Percentiles rank a stretch among this genome's conserved stretches.
These are phyloP conservation scores for Brachycybe producta DNA, from an alignment of 2,888 invertebrate genomes.

Conservation along the genomic window DNA sequence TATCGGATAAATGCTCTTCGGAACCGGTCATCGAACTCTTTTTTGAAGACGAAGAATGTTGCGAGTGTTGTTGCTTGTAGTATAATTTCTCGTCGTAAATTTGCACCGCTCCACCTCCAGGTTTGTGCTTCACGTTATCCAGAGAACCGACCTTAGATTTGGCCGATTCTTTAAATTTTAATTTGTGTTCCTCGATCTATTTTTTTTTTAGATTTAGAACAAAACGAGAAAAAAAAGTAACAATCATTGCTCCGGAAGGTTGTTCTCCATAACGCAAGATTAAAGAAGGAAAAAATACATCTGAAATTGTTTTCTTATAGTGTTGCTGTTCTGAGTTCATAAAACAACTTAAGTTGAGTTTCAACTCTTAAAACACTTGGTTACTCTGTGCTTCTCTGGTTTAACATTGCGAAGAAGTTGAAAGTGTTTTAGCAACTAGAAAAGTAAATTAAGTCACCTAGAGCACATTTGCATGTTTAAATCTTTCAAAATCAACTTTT, in stretches of 20 bases:
- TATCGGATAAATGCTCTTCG: slow-evolving; percentile 15
- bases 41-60: slow-evolving; percentile 13
- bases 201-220: background rate
- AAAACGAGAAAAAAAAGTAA: background rate
- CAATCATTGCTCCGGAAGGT: background rate
- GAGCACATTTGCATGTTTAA: no score
- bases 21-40: slow-evolving; percentile 15
- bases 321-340: no score
- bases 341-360: no score
- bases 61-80: slow-evolving; percentile 4
- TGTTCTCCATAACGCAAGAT: background rate
- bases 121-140: slow-evolving; percentile 31
- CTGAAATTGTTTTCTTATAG: no score
- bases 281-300: no score
- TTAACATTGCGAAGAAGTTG: no score
- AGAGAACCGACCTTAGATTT: slow-evolving; percentile 31
- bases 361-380: no score
- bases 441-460: no score
- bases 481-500: no score
- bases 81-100: slow-evolving; percentile 19
- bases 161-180: slow-evolving; percentile 25
- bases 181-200: slow-evolving; percentile 22
- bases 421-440: no score
- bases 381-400: no score
- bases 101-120: slow-evolving; percentile 23